Evolutionary conservation across 2,888 invertebrate species (phyloP), one percentile per base, ranked within the genome.

Genomic region (Amiota minor): DNA sequence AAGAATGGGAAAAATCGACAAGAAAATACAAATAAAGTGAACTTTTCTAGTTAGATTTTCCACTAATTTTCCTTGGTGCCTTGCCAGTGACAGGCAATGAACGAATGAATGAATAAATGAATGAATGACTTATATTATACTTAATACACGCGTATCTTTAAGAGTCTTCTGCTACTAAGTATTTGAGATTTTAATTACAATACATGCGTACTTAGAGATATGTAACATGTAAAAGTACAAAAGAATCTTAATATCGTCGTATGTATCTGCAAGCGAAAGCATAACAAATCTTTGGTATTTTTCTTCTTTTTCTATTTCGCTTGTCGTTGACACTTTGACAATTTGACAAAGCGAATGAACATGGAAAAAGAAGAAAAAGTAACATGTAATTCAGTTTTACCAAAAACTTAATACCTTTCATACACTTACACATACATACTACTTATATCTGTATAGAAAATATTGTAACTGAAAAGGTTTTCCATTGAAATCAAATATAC

Each of bases 251-350:
- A 35, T 35, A 35, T 35, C 35, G 6, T 35, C 6, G 35, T 74
- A 68, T 56, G 70, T 71, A 62, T 20, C 47, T 73, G 64, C 47
- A 49, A 14, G 50, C 46, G 68, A 10, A 50, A 47, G 35, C 67
- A 50, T 65, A 61, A 61, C 67, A 71, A 74, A 74, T 74, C 74
- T 68, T 47, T 62, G n/a, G 18, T 50, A 67, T 49, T 67, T 67
- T 35, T 35, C 2, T 35, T n/a, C n/a, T n/a, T n/a, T 18, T n/a
- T 8, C 16, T 18, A 56, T 56, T 56, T 67, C 45, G 23, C 20
- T 35, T 45, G 35, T 14, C 64, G 73, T 49, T 73, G 73, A 73
- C 73, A 73, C 62, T 73, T 65, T 73, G 73, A 70, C 73, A 73
- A 64, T 72, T 68, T 73, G 70, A 73, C 65, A 70, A 45, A 61